Conservation (phyloP, 2,113 vertebrate genomes). For the Malurus melanocephalus region DNA sequence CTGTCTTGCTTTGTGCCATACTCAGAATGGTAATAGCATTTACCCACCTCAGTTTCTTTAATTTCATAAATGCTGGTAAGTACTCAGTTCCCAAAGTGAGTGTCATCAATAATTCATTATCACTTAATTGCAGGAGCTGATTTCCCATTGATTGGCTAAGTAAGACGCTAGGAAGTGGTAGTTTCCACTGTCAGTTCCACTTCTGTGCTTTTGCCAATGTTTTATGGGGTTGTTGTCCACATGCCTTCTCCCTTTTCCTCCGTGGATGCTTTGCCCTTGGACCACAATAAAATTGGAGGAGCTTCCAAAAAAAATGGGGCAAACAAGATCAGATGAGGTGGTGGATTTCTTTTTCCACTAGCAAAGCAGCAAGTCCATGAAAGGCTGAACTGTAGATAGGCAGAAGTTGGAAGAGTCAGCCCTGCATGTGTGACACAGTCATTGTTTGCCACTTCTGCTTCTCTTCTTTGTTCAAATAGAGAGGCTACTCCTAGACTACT, state of each 20-base stretch:
- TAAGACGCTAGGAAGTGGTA: neutral
- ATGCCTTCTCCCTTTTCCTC: neutral
- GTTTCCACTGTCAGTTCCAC: neutral
- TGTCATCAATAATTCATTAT: conserved; percentile 29
- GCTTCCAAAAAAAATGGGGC: neutral
- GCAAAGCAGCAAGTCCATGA: neutral
- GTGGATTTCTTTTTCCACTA: neutral
- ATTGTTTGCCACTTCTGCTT: neutral
- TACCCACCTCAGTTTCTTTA: neutral
- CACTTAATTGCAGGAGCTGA: conserved; percentile 19
- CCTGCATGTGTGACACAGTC: accelerated
- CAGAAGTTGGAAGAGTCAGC: neutral
- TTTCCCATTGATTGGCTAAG: conserved; percentile 25
- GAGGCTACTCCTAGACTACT: neutral
- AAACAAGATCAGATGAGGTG: neutral
- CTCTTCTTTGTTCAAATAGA: neutral
- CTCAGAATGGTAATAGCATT: neutral
- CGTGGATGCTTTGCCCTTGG: neutral
- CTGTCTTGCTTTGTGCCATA: neutral
- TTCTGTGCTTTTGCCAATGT: neutral
- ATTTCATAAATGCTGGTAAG: conserved; percentile 1
- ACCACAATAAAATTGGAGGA: neutral
- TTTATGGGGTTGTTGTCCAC: neutral
- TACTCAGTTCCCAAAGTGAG: neutral
- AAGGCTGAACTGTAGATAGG: neutral